A percentile compares a stretch with the other conserved stretches of the same genome.
These are phyloP conservation scores for Pelobates fuscus DNA, from an alignment of 2,113 vertebrate species.

Conservation along the genomic window DNA sequence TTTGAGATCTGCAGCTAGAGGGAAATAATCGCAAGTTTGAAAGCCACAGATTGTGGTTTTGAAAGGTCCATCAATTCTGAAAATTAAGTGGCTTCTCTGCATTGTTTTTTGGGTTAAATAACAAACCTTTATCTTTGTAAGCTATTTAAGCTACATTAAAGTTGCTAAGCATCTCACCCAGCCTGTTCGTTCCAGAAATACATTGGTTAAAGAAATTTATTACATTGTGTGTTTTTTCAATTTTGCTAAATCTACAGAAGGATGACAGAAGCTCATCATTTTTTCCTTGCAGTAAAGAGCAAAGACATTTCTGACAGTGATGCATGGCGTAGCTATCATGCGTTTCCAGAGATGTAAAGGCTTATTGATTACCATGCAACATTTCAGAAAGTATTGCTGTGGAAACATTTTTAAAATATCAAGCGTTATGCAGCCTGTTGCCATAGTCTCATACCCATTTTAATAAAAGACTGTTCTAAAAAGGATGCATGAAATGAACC, in stretches of 20 bases:
- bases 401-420: conserved; percentile 49
- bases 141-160: no score
- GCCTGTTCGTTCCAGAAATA: neutral
- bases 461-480: neutral
- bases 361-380: conserved; percentile 61
- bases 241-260: conserved; percentile 50
- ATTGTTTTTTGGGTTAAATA: conserved; percentile 56
- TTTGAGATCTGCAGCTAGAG: conserved; percentile 69
- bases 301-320: conserved; percentile 51
- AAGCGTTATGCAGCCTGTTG: conserved; percentile 42
- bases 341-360: conserved; percentile 55
- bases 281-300: conserved; percentile 52
- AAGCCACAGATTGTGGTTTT: conserved; percentile 71
- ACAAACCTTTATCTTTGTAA: neutral
- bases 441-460: neutral
- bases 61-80: conserved; percentile 74
- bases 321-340: conserved; percentile 50
- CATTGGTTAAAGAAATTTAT: conserved; percentile 48
- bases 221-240: conserved; percentile 25
- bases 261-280: conserved; percentile 51
- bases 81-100: conserved; percentile 66
- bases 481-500: no score
- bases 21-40: conserved; percentile 75
- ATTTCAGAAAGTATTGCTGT: conserved; percentile 55
- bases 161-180: no score